These are phyloP conservation scores for Pavo muticus DNA, from an alignment of 2,113 vertebrate species.

Conservation along the genomic window DNA sequence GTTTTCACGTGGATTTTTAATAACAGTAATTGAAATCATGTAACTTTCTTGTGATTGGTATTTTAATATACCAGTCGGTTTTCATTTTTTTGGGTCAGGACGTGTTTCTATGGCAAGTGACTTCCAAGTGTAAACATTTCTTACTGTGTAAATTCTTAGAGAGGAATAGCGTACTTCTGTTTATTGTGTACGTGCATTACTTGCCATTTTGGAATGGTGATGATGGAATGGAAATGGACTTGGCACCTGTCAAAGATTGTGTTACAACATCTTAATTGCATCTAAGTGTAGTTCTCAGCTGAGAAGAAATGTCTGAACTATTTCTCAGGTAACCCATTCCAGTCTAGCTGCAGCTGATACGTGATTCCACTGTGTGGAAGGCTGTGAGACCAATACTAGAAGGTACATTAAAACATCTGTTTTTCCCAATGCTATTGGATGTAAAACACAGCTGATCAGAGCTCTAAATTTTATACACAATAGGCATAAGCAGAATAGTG, in stretches of 20 bases:
- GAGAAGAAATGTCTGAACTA: neutral
- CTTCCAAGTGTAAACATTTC: neutral
- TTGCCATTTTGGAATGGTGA: neutral
- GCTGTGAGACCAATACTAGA: neutral
- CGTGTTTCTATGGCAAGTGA: neutral
- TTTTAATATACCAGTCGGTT: neutral
- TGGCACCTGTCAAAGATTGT: neutral
- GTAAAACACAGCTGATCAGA: neutral
- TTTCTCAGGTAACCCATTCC: neutral
- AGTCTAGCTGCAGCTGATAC: neutral
- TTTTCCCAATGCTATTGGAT: neutral
- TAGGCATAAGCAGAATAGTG: neutral
- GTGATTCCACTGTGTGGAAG: neutral
- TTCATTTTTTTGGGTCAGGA: neutral
- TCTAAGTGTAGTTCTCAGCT: neutral
- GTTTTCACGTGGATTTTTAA: neutral
- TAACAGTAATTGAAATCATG: neutral
- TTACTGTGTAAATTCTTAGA: neutral
- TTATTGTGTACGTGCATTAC: neutral
- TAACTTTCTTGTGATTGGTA: neutral
- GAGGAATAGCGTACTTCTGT: neutral
- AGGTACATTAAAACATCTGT: neutral
- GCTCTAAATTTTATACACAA: neutral
- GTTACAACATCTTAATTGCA: neutral
- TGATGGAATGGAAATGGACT: neutral